phyloP scores from a whole-genome alignment of 2,113 vertebrate genomes.

The Toxostoma redivivum region DNA sequence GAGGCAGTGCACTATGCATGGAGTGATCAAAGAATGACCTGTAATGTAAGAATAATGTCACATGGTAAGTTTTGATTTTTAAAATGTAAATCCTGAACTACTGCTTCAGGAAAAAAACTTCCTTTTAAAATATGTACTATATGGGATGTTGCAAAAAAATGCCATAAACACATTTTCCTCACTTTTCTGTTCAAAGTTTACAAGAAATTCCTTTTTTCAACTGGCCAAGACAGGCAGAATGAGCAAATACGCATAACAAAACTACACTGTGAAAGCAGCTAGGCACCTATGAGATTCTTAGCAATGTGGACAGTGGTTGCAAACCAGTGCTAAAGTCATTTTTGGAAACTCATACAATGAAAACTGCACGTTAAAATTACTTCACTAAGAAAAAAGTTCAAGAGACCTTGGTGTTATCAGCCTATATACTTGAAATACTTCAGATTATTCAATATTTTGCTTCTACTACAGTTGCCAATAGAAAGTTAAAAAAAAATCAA shows the following conservation, averaged over 20 bases:
- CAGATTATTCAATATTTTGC: neutral
- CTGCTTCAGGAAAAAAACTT: neutral
- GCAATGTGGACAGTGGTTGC: neutral
- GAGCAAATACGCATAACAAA: neutral
- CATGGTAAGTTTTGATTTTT: neutral
- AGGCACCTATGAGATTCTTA: neutral
- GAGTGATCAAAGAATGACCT: conserved; percentile 99
- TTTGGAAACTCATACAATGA: neutral
- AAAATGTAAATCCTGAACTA: neutral
- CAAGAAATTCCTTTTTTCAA: neutral
- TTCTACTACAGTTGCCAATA: neutral
- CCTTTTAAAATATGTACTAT: neutral
- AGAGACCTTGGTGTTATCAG: neutral
- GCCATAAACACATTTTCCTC: neutral
- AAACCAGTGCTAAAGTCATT: neutral
- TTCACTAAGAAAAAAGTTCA: neutral
- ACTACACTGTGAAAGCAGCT: neutral
- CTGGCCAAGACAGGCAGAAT: neutral
- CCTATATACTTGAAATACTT: neutral
- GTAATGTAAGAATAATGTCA: conserved; percentile 19
- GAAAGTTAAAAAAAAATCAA: neutral
- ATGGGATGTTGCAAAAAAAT: neutral
- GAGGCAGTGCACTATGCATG: conserved; percentile 97
- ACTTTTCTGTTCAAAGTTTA: neutral
- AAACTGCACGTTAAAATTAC: neutral